A percentile compares a stretch with the other conserved stretches of the same genome.
Conservation (phyloP, 2,888 invertebrate genomes). For the Eristalis arbustorum region DNA sequence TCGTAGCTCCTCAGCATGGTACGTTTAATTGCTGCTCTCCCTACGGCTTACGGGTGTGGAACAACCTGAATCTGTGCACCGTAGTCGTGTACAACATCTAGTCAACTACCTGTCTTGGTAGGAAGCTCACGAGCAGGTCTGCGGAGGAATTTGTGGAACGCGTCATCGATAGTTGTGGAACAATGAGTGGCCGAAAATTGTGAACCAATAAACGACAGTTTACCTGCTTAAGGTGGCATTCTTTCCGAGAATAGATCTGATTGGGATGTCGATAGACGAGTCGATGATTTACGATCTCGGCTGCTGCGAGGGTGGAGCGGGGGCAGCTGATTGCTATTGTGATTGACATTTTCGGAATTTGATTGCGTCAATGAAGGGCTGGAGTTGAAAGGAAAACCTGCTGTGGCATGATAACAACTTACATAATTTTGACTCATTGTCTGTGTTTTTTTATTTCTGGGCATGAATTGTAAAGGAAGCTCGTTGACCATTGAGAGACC, state of each 20-base stretch:
- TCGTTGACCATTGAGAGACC: background rate
- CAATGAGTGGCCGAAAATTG: constrained; percentile 28
- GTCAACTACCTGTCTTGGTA: constrained; percentile 62
- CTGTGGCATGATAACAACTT: background rate
- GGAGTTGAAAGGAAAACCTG: background rate
- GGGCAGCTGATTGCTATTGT: background rate
- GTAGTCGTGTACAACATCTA: constrained; percentile 1
- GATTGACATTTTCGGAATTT: background rate
- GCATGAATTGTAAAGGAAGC: background rate
- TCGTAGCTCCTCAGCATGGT: constrained; percentile 43
- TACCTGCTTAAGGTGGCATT: constrained; percentile 14
- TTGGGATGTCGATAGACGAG: constrained; percentile 25
- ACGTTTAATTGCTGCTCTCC: constrained; percentile 42
- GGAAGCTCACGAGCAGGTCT: constrained; percentile 5
- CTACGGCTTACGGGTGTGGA: constrained; percentile 48
- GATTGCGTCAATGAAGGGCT: background rate
- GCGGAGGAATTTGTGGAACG: constrained; percentile 10
- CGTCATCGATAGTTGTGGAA: constrained; percentile 1
- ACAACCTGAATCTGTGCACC: constrained; percentile 7
- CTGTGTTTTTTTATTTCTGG: background rate
- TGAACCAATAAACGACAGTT: constrained; percentile 48
- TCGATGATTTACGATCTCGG: constrained; percentile 41
- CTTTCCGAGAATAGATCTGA: constrained; percentile 34
- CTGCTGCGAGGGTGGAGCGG: background rate
- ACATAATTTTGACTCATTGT: background rate